Evolutionary conservation across 2,113 vertebrate species (phyloP).

Genomic region (Panthera uncia): DNA sequence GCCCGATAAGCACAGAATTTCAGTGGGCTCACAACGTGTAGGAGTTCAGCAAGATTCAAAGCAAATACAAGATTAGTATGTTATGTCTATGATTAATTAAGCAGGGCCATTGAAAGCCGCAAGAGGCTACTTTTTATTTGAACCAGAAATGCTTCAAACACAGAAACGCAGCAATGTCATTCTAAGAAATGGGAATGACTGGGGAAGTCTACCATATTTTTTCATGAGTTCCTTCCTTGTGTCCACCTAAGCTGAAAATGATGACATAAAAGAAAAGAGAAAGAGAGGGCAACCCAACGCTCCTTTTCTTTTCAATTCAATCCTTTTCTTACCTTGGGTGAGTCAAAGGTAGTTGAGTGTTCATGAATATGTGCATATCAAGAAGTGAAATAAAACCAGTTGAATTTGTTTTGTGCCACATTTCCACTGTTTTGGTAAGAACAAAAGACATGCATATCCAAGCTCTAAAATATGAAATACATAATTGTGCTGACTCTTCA

Average conservation of each 20-base stretch:
- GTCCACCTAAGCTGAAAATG: neutral
- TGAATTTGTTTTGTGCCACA: neutral
- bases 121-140: neutral
- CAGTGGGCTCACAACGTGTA: neutral
- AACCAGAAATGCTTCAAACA: neutral
- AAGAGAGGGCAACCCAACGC: accelerated
- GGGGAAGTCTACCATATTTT: neutral
- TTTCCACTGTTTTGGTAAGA: neutral
- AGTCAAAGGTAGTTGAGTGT: neutral
- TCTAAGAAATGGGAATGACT: neutral
- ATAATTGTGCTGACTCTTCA: neutral
- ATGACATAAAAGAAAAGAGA: neutral
- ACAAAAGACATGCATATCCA: neutral
- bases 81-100: neutral
- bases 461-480: neutral
- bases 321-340: neutral
- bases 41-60: neutral
- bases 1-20: neutral
- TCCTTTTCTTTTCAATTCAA: neutral
- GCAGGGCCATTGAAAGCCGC: accelerated
- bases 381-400: neutral
- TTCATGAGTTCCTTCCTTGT: too few species aligned
- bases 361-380: neutral
- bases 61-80: neutral
- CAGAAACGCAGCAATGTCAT: neutral